Evolutionary conservation across 2,797 vertebrate species (phyloP), one percentile per base, ranked within the genome.

Genomic region (Cossypha caffra): DNA sequence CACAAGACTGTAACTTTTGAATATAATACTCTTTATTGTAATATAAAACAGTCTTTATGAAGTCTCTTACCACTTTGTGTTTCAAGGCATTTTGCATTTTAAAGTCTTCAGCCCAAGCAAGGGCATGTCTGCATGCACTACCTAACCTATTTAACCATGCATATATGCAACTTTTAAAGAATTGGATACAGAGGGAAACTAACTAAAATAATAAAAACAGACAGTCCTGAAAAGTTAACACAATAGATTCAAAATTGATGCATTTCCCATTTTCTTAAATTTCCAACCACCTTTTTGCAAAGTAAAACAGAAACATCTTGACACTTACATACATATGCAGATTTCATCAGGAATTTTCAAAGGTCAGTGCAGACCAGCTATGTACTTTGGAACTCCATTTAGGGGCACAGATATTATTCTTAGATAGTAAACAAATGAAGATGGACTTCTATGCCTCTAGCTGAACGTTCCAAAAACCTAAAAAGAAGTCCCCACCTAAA

Each of bases 271-370:
- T 89, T 82, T 79, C 68, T 83, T 71, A 57, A 57, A 48, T 59
- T 91, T 92, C 45, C 21, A 89, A 23, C 25, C 16, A 77, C 16
- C 42, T 83, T 91, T 87, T 91, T 88, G 61, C 68, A 50, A 87
- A 80, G 72, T 43, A 67, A 47, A 85, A 50, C 15, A 61, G n/a
- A 52, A 52, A 71, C 21, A 88, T 71, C 64, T 91, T 62, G 71
- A 55, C 11, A 24, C 68, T 85, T 78, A 48, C 45, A 50, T 63
- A 50, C 57, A 43, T 37, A 21, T 33, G 45, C 50, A 93, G 33
- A 74, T 82, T 87, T 87, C 26, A 73, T 71, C 73, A 82, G 61
- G 63, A 82, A 48, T 71, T 89, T 95, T 92, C 52, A 91, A 86
- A 89, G 50, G 57, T 95, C 89, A 64, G 5, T 80, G 80, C 37